phyloP scores from a whole-genome alignment of 1,140 invertebrate genomes.

The Lethocerus indicus region DNA sequence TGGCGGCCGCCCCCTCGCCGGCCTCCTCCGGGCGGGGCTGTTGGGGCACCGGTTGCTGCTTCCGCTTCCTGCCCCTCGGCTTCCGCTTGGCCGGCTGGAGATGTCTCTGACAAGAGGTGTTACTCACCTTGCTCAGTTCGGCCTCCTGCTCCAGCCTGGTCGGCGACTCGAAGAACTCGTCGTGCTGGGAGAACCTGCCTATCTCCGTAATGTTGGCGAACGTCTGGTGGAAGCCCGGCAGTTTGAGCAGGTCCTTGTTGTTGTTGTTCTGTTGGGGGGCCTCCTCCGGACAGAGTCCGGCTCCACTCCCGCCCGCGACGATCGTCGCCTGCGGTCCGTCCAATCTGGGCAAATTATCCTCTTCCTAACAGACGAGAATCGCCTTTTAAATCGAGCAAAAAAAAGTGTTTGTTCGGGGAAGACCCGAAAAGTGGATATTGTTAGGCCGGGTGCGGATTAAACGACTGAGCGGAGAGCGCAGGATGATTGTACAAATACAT shows the following conservation, averaged over 20 bases:
- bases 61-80: slow-evolving; percentile 13
- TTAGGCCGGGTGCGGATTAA: too few species aligned
- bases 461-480: too few species aligned
- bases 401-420: too few species aligned
- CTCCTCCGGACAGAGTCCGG: neutral
- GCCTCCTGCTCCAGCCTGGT: slow-evolving; percentile 5
- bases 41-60: slow-evolving; percentile 10
- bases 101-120: too few species aligned
- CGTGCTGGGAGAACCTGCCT: slow-evolving; percentile 41
- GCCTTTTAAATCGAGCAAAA: too few species aligned
- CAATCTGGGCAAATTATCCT: slow-evolving; percentile 6
- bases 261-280: neutral
- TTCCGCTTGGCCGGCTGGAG: slow-evolving; percentile 5
- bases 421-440: too few species aligned
- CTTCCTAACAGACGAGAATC: too few species aligned
- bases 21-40: slow-evolving; percentile 10
- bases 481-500: too few species aligned
- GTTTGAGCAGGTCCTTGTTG: slow-evolving; percentile 23
- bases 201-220: slow-evolving; percentile 57
- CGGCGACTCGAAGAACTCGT: slow-evolving; percentile 26
- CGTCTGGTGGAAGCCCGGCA: slow-evolving; percentile 57
- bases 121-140: slow-evolving; percentile 1
- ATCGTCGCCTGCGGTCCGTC: neutral
- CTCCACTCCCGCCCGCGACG: too few species aligned
- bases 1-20: too few species aligned